phyloP scores from a whole-genome alignment of 2,113 vertebrate genomes.

The Colius striatus region DNA sequence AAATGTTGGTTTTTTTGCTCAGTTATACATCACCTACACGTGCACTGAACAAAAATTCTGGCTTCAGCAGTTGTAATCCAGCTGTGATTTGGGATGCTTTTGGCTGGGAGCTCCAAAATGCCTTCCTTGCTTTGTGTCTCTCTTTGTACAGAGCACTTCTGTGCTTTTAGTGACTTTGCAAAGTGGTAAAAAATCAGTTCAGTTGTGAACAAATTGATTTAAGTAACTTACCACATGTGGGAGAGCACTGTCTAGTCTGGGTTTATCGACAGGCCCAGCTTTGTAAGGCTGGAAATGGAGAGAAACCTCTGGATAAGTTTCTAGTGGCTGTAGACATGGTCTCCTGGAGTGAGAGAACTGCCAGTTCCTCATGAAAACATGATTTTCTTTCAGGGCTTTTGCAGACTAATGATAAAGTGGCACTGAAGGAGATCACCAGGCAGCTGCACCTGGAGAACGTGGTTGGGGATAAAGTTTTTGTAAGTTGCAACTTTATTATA shows the following conservation, averaged over 20 bases:
- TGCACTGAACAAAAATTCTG: background rate
- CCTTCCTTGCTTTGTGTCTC: background rate
- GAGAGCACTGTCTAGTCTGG: background rate
- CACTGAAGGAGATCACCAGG: conserved; percentile 94
- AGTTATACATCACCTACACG: no score
- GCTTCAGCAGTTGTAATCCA: background rate
- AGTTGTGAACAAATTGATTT: background rate
- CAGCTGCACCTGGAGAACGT: conserved; percentile 95
- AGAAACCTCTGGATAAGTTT: background rate
- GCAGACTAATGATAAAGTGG: conserved; percentile 91
- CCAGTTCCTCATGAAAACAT: background rate
- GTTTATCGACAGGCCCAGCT: background rate
- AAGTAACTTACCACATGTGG: background rate
- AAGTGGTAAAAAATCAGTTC: background rate
- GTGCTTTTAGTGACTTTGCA: background rate
- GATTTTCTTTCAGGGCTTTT: conserved; percentile 83
- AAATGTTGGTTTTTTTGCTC: no score
- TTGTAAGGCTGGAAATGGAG: background rate
- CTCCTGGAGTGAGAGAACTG: background rate
- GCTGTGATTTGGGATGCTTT: rapidly evolving
- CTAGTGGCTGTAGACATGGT: rapidly evolving
- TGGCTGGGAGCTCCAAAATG: background rate
- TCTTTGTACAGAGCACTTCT: rapidly evolving
- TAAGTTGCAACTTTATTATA: conserved; percentile 73
- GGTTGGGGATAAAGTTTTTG: conserved; percentile 97